Evolutionary conservation across 35 echinoderm and acorn worm species (phyloP).

Genomic region (Apostichopus japonicus): DNA sequence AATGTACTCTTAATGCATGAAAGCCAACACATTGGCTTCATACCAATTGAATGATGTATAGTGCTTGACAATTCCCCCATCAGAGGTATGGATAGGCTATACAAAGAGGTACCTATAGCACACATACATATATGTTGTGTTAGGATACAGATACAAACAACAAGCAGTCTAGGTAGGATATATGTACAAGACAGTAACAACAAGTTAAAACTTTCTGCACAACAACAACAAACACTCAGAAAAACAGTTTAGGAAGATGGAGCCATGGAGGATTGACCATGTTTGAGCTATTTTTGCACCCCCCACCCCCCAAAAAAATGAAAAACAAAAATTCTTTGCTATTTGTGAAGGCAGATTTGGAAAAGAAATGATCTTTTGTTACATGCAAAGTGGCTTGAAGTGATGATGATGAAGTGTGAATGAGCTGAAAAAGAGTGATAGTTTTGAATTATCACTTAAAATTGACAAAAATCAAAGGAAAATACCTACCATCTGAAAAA

Average conservation of each 20-base stretch:
- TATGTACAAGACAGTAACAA: background rate
- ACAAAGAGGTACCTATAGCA: background rate
- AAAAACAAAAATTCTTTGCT: background rate
- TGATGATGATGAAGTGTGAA: background rate
- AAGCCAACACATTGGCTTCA: background rate
- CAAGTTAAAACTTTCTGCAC: too few relatives aligned
- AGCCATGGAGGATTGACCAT: background rate
- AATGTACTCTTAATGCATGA: too few relatives aligned
- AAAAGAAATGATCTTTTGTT: background rate
- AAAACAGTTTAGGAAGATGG: too few relatives aligned
- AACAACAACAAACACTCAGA: too few relatives aligned
- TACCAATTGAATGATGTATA: constrained; percentile 29
- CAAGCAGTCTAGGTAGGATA: background rate
- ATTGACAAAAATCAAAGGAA: background rate
- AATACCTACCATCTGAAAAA: background rate
- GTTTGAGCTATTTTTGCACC: background rate
- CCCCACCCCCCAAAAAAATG: background rate
- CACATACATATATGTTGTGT: background rate
- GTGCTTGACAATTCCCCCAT: constrained; percentile 27
- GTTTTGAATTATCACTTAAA: background rate
- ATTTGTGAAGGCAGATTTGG: background rate
- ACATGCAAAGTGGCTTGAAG: constrained; percentile 14
- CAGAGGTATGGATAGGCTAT: background rate
- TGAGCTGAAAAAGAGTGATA: background rate
- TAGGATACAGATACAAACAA: background rate